Base-by-base conservation (phyloP, 2,888 invertebrate genomes). In the Pyrochroa serraticornis region DNA sequence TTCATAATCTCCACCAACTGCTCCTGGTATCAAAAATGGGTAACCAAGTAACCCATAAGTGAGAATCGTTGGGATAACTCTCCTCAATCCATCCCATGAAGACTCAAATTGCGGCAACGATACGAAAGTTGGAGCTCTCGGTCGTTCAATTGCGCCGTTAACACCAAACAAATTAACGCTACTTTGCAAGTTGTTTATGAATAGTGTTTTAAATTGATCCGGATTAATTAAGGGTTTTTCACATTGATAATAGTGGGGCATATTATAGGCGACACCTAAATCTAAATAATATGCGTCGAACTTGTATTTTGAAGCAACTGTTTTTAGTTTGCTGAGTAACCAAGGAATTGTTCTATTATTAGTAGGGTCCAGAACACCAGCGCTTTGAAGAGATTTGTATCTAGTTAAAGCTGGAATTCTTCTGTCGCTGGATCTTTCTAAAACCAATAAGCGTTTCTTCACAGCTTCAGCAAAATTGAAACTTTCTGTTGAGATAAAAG, bases 1-100 rank as follows among this genome's bases (percentile, higher is more conserved):
- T 44, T 87, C 84, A 37, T 89, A 90, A 69, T 95, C 94, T 0
- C 95, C 97, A 0, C 97, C 97, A 0, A 97, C 93, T 3, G 95
- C 91, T 0, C 97, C 96, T 0, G 96, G 94, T 82, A 97, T 88
- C 38, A 96, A 85, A 70, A 96, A 96, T 0, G 95, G 95, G 78
- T 92, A 97, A 0, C 97, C 97, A 45, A 93, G 87, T 13, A 96
- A 85, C 0, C 96, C 95, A 66, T 96, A 91, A 0, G 90, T 91
- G 13, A 95, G 79, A 54, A 94, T 89, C 0, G 94, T 92, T 0
- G 96, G 94, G 67, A 97, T 90, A 0, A 97, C 87, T 6, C 88
- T 85, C 60, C 76, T 66, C 9, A 79, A 58, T 10, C 79, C 93
- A 46, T 88, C 87, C 97, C 97, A 97, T 0, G 90, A 88, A 0